phyloP scores from a whole-genome alignment of 2,888 invertebrate genomes.

The Kuschelorhynchus macadamiae region DNA sequence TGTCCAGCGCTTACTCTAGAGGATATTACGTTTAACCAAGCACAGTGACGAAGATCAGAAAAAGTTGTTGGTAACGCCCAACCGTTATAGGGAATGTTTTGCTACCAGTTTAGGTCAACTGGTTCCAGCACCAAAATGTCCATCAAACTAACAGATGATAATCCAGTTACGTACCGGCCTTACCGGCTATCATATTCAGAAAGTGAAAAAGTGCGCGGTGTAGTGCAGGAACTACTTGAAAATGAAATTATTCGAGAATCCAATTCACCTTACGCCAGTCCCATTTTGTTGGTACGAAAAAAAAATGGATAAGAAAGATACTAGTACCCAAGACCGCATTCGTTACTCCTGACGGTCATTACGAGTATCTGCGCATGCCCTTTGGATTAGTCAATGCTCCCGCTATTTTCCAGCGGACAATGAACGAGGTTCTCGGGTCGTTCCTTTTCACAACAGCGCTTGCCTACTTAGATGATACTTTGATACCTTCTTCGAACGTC shows the following conservation, averaged over 20 bases:
- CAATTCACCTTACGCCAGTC: slow-evolving; percentile 54
- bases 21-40: too few species aligned
- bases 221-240: slow-evolving; percentile 47
- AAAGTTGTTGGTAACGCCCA: neutral
- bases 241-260: slow-evolving; percentile 54
- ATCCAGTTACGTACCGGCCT: slow-evolving; percentile 8
- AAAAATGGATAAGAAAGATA: too few species aligned
- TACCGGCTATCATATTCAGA: neutral
- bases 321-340: slow-evolving; percentile 58
- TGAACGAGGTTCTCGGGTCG: slow-evolving; percentile 46
- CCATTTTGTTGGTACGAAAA: neutral
- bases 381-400: slow-evolving; percentile 63
- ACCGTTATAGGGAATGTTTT: too few species aligned
- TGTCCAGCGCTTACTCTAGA: neutral
- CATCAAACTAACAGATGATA: slow-evolving; percentile 12
- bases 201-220: slow-evolving; percentile 35
- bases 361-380: slow-evolving; percentile 60
- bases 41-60: too few species aligned
- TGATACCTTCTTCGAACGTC: slow-evolving; percentile 50
- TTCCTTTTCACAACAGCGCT: slow-evolving; percentile 46
- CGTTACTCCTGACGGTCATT: slow-evolving; percentile 60
- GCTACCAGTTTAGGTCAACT: too few species aligned
- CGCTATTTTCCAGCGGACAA: slow-evolving; percentile 50
- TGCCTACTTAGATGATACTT: slow-evolving; percentile 52
- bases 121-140: neutral